These are phyloP conservation scores for Paracentrotus lividus DNA, from an alignment of 53 echinoderm and acorn worm genomes.

Conservation along the genomic window DNA sequence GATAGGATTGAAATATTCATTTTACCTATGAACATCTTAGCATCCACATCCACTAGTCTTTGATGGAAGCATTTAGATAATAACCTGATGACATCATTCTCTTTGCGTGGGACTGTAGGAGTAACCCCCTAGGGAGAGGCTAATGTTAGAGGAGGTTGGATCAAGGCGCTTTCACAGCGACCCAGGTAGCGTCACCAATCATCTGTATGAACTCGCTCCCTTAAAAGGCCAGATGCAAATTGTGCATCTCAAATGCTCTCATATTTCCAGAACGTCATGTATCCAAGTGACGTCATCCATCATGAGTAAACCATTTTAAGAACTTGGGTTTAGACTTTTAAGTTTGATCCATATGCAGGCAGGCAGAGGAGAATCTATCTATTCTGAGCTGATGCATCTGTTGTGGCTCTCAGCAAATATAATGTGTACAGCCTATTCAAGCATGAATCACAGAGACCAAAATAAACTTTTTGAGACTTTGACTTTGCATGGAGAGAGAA, in stretches of 20 bases:
- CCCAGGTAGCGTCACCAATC: neutral
- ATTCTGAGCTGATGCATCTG: no score
- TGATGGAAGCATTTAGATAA: neutral
- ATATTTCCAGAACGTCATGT: neutral
- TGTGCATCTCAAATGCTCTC: neutral
- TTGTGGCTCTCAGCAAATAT: no score
- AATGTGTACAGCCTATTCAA: no score
- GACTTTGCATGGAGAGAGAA: no score
- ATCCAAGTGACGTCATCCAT: neutral
- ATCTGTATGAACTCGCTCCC: neutral
- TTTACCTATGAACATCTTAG: no score
- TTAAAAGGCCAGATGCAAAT: conserved; percentile 31
- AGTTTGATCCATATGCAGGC: no score
- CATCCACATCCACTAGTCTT: neutral
- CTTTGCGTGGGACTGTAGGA: conserved; percentile 1
- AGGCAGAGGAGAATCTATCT: no score
- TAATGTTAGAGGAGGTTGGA: neutral
- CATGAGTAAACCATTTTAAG: neutral
- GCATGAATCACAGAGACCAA: no score
- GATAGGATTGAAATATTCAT: no score
- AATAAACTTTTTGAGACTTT: no score
- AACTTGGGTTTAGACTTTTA: no score
- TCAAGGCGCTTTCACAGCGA: neutral
- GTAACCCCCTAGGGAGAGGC: conserved; percentile 25
- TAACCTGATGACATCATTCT: conserved; percentile 34